Conservation (phyloP, 2,888 invertebrate genomes). For the Athalia cordata region DNA sequence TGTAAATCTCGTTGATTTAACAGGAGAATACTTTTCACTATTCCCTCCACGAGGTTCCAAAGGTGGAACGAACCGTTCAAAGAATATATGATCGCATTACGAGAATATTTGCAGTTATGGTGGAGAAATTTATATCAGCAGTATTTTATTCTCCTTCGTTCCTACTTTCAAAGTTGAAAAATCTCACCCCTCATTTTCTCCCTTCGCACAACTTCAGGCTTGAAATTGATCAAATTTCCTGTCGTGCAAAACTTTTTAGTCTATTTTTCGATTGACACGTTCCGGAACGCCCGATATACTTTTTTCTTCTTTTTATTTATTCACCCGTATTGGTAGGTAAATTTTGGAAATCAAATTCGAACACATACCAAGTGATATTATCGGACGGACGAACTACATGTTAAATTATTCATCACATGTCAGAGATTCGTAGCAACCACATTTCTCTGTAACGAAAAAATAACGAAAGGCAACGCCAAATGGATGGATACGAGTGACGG, state of each 20-base stretch:
- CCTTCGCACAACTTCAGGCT: no score
- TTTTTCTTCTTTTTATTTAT: background rate
- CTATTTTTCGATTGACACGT: no score
- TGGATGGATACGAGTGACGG: background rate
- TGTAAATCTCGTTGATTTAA: conserved; percentile 10
- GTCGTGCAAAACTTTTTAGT: no score
- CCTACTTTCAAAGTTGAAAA: no score
- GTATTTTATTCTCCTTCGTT: no score
- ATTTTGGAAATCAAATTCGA: background rate
- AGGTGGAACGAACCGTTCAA: background rate
- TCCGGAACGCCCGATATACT: background rate
- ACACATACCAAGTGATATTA: background rate
- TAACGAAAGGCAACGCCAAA: background rate
- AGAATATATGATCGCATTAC: conserved; percentile 1
- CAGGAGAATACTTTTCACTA: conserved; percentile 29
- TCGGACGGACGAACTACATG: background rate
- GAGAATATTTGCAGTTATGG: background rate
- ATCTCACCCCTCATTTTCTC: no score
- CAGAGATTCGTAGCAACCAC: background rate
- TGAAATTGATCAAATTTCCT: no score
- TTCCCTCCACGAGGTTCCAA: background rate
- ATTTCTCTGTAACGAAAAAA: conserved; percentile 4
- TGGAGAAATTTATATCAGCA: no score
- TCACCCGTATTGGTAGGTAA: background rate
- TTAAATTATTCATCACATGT: background rate